Percentiles rank a stretch among this genome's conserved stretches.
phyloP scores from a whole-genome alignment of 1,140 invertebrate species.

The Brachionus manjavacas region DNA sequence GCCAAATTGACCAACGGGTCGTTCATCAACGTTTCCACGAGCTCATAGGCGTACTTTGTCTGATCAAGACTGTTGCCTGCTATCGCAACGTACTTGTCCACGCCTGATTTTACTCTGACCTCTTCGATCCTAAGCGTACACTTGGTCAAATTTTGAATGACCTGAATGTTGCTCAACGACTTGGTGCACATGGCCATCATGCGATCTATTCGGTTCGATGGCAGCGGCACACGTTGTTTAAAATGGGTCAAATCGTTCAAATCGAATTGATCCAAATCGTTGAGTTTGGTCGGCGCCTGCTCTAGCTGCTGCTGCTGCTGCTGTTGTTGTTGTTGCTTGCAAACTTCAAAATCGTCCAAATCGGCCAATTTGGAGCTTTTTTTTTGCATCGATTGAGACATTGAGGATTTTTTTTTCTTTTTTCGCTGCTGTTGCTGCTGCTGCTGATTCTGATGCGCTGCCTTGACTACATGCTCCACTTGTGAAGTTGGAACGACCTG shows the following conservation, averaged over 20 bases:
- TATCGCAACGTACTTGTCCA: not conserved
- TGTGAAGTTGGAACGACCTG: too few species aligned
- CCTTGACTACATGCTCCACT: too few species aligned
- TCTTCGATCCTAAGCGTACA: not conserved
- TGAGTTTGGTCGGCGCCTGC: too few species aligned
- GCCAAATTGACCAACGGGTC: not conserved
- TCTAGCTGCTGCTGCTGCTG: too few species aligned
- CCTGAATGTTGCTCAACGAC: not conserved
- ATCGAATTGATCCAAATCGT: too few species aligned
- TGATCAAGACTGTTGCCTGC: not conserved
- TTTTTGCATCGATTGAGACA: not conserved
- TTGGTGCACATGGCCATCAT: not conserved
- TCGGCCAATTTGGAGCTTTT: not conserved
- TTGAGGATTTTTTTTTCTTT: not conserved
- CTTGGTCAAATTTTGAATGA: not conserved
- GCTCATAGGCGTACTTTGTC: conserved; percentile 12
- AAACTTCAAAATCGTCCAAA: not conserved
- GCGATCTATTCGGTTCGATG: not conserved
- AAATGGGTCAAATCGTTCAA: not conserved
- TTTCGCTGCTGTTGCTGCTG: not conserved
- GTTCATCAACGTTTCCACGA: not conserved
- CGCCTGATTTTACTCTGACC: not conserved
- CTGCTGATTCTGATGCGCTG: not conserved
- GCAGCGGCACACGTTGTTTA: not conserved
- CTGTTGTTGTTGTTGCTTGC: not conserved